Percentiles rank a stretch among this genome's conserved stretches.
Conservation (phyloP, 2,113 vertebrate genomes). For the Tragelaphus buxtoni region DNA sequence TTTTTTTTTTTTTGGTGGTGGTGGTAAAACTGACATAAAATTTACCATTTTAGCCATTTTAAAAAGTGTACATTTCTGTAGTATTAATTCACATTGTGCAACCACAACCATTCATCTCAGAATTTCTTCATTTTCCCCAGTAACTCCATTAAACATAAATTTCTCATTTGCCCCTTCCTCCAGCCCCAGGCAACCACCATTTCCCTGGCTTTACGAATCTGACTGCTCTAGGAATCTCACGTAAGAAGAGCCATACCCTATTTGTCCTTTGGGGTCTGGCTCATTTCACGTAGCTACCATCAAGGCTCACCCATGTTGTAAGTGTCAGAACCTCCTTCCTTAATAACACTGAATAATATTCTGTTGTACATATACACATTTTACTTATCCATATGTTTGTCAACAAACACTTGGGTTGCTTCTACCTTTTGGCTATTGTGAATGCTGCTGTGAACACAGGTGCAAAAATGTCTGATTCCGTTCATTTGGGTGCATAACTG, state of each 20-base stretch:
- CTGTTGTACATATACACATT: accelerated
- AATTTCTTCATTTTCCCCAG: background rate
- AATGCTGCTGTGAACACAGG: background rate
- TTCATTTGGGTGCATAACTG: background rate
- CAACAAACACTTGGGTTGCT: background rate
- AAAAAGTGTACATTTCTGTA: background rate
- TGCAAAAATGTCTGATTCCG: background rate
- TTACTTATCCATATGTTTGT: background rate
- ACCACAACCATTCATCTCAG: background rate
- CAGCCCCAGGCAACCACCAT: background rate
- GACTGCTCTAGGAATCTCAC: background rate
- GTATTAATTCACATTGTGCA: background rate
- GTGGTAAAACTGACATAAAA: background rate
- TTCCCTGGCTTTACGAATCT: background rate
- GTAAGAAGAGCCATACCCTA: background rate
- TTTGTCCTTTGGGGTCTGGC: background rate
- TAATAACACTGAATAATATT: background rate
- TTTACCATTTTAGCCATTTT: background rate
- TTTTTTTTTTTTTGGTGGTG: background rate
- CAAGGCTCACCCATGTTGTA: background rate
- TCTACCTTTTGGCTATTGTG: background rate
- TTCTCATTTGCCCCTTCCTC: accelerated
- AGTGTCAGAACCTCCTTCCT: background rate
- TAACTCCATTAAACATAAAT: background rate
- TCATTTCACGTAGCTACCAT: background rate